Conservation (phyloP, 2,113 vertebrate genomes). For the Agapornis roseicollis region DNA sequence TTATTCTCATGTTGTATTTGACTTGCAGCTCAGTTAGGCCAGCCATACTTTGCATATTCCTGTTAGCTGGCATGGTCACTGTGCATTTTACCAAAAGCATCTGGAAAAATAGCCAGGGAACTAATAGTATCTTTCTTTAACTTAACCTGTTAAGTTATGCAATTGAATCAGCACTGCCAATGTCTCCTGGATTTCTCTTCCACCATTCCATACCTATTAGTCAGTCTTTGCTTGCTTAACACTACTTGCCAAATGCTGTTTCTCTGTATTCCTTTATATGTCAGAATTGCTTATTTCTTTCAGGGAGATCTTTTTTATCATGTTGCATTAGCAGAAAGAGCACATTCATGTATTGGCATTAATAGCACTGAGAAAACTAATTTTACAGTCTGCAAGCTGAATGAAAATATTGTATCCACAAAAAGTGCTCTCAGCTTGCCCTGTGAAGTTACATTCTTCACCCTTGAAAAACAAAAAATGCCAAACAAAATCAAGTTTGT, state of each 20-base stretch:
- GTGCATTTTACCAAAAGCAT: neutral
- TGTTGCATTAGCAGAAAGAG: neutral
- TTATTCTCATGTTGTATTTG: neutral
- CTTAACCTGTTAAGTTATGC: neutral
- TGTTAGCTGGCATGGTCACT: neutral
- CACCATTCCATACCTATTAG: neutral
- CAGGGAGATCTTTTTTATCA: neutral
- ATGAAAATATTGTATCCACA: neutral
- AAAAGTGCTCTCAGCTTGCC: neutral
- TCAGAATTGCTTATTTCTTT: neutral
- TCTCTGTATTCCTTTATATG: neutral
- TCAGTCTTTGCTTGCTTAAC: neutral
- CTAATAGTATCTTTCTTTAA: neutral
- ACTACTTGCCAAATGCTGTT: accelerated
- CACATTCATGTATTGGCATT: neutral
- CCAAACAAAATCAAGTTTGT: neutral
- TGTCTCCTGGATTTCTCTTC: neutral
- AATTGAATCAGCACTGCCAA: neutral
- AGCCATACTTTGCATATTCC: neutral
- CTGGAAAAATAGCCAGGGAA: neutral
- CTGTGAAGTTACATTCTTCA: neutral
- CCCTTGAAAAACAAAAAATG: neutral
- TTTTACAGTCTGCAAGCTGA: neutral
- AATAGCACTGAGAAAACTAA: neutral
- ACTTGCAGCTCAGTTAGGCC: neutral